Percentiles rank a stretch among this genome's conserved stretches.
Conservation (phyloP, 2,113 vertebrate species). For the Myocastor coypus region DNA sequence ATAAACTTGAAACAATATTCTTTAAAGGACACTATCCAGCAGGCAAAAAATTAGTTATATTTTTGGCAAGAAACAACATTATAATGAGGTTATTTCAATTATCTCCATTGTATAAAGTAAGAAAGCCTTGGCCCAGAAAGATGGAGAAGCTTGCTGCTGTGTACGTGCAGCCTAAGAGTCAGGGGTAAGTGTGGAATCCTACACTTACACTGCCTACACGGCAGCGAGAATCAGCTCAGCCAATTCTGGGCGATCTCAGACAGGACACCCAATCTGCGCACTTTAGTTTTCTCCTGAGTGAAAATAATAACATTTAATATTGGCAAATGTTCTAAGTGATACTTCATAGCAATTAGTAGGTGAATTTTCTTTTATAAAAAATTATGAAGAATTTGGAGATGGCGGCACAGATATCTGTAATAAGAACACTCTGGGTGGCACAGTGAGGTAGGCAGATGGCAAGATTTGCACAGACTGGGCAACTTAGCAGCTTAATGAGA, state of each 20-base stretch:
- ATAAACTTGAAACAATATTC: background rate
- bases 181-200: background rate
- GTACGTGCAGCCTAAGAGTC: background rate
- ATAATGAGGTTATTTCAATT: background rate
- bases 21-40: background rate
- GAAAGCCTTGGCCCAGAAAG: background rate
- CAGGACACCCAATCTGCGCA: background rate
- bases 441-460: background rate
- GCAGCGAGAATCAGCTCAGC: background rate
- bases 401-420: background rate
- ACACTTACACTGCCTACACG: background rate
- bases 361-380: background rate
- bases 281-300: background rate
- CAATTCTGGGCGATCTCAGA: background rate
- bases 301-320: background rate
- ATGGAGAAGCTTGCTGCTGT: background rate
- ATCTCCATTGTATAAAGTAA: background rate
- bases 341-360: background rate
- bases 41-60: background rate
- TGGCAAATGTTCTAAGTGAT: slow-evolving; percentile 4
- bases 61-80: background rate
- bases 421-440: too few relatives aligned
- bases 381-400: background rate
- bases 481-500: background rate
- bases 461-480: background rate